Evolutionary conservation across 2,113 vertebrate genomes (phyloP), one percentile per base, ranked within the genome.

Genomic region (Martes martes): DNA sequence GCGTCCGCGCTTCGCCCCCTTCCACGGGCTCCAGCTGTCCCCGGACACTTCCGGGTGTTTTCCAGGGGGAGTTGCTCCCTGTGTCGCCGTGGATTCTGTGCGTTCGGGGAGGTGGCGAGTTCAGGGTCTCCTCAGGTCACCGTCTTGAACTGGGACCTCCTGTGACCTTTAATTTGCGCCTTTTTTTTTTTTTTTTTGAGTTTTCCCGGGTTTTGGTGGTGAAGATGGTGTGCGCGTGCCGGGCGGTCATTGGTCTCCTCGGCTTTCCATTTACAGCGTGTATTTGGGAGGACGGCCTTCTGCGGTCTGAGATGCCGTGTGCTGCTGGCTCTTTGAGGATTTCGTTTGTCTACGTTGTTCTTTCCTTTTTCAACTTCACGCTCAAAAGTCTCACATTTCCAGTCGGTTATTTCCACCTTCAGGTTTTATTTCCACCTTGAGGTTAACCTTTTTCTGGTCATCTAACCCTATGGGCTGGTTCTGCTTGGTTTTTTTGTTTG

Each of bases 121-220:
- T 33, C 36, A 42, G 61, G 11, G 55, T 45, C 39, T 55, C 15
- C 61, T 15, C 24, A 26, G 3, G 28, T 57, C 4, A 13, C 26
- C 36, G 1, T 45, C 28, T 24, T 1, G 1, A 4, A 4, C 24
- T 0, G 0, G 24, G 26, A 11, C 33, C 52, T 45, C 67, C 33
- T 6, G 1, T 14, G 65, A 65, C 28, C 36, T 55, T 42, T 33
- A 0, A 7, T 83, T 33, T 74, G 42, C 23, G 47, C 36, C 1
- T 7, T 28, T n/a, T 55, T 45, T 45, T 21, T 36, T 36, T 36
- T 36, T 36, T 36, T 63, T 31, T 7, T 10, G 33, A 18, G 39
- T 74, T 74, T 31, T 31, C 42, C 74, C 6, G 26, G 39, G 31
- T 42, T 82, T 26, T 33, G 86, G 45, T n/a, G 7, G 31, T 11